A percentile compares a stretch with the other conserved stretches of the same genome.
These are phyloP conservation scores for Matsumurasca onukii DNA, from an alignment of 1,140 invertebrate genomes.

Conservation along the genomic window DNA sequence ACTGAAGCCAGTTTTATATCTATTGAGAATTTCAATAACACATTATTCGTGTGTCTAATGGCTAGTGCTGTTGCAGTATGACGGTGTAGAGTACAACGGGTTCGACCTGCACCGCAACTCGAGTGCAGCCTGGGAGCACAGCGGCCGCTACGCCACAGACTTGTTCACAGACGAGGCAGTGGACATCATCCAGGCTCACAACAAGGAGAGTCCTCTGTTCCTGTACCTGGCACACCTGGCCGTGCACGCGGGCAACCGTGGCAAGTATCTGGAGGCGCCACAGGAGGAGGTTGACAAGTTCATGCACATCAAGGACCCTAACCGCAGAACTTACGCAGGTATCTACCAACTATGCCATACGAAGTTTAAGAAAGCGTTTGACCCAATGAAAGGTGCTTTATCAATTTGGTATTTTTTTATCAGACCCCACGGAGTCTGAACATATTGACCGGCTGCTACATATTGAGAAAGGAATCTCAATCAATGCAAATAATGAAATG, in stretches of 20 bases:
- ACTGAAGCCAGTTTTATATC: too few relatives aligned
- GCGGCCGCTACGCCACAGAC: constrained; percentile 68
- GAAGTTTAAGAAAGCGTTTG: too few relatives aligned
- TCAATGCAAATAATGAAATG: too few relatives aligned
- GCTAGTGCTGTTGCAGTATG: too few relatives aligned
- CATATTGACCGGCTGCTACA: too few relatives aligned
- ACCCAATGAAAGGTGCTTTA: too few relatives aligned
- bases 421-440: too few relatives aligned
- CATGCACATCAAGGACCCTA: constrained; percentile 60
- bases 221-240: constrained; percentile 67
- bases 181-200: constrained; percentile 58
- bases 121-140: constrained; percentile 57
- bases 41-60: too few relatives aligned
- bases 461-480: too few relatives aligned
- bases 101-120: constrained; percentile 57
- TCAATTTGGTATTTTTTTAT: too few relatives aligned
- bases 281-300: constrained; percentile 62
- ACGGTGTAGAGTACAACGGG: constrained; percentile 50
- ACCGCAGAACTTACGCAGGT: constrained; percentile 67
- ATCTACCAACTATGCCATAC: constrained; percentile 37
- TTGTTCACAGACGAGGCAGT: constrained; percentile 65
- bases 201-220: constrained; percentile 59
- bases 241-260: constrained; percentile 61
- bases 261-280: constrained; percentile 60
- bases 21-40: too few relatives aligned